Percentiles rank a stretch among this genome's conserved stretches.
Conservation (phyloP, 2,888 invertebrate species). For the Orthonychiurus folsomi region DNA sequence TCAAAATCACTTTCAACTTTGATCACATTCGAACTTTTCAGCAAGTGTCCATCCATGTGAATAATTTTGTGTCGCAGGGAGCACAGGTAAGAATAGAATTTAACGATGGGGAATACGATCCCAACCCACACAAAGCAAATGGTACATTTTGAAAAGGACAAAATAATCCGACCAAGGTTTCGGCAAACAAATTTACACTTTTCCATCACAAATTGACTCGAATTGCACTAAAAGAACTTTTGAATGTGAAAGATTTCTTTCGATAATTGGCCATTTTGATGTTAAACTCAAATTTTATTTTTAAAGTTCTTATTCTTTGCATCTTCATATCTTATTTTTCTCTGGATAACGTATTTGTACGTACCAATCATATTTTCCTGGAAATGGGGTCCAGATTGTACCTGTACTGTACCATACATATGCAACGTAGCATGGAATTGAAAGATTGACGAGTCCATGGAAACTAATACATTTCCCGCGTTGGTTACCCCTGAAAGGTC, state of each 20-base stretch:
- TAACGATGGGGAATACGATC: neutral
- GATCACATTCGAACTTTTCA: constrained; percentile 64
- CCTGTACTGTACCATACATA: too few species aligned
- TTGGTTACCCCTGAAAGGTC: constrained; percentile 41
- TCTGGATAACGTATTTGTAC: too few species aligned
- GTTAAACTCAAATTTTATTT: constrained; percentile 14
- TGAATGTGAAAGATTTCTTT: neutral
- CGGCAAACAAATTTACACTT: too few species aligned
- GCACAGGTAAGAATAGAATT: constrained; percentile 55
- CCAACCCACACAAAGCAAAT: too few species aligned
- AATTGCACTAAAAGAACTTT: too few species aligned
- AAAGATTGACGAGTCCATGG: constrained; percentile 47
- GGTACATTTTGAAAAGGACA: too few species aligned
- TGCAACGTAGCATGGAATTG: too few species aligned
- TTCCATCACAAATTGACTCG: too few species aligned
- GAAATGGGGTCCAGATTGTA: too few species aligned
- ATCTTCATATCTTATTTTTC: constrained; percentile 14
- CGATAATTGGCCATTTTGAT: constrained; percentile 5
- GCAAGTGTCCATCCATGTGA: constrained; percentile 62
- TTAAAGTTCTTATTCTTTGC: constrained; percentile 7
- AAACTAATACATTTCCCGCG: constrained; percentile 14
- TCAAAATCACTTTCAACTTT: constrained; percentile 74
- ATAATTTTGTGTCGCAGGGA: constrained; percentile 70
- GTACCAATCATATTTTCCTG: too few species aligned
- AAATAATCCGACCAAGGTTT: constrained; percentile 1